Base-by-base conservation (phyloP, 2,797 vertebrate species). In the Dallia pectoralis region DNA sequence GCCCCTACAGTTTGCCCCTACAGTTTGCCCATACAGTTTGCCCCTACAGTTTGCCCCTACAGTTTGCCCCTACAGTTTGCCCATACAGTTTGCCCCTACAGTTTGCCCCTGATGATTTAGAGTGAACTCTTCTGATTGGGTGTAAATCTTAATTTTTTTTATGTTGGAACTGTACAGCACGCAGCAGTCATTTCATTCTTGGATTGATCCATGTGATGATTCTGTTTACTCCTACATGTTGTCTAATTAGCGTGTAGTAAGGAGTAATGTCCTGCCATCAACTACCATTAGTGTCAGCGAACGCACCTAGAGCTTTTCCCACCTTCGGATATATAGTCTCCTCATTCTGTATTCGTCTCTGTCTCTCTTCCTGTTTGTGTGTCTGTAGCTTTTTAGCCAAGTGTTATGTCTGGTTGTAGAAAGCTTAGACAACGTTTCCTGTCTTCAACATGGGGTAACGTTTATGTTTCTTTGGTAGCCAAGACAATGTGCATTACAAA, bases 241-340 rank as follows among this genome's bases (percentile, higher is more conserved):
- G 78, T 79, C 49, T 80, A 69, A 74, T 75, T 77, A 74, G 74
- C 44, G 64, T 80, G 76, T 82, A 74, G 74, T 77, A 84, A 76
- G 75, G 71, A 70, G 65, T 77, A 71, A 74, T 73, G 73, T 79
- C 64, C 73, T 69, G 67, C 76, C 77, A 75, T 82, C 81, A 75
- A 80, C 74, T 64, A 73, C 70, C 77, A 74, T 71, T 74, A 78
- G 62, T 15, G 29, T 36, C 30, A 71, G 22, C 44, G 9, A 25
- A 47, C 62, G 22, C 40, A 63, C 7, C 63, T 66, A 18, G 14
- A 32, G 22, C 12, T n/a, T 51, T 16, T 27, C 48, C 47, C 19
- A 12, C 56, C 40, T 9, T 47, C 32, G 51, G 68, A 67, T 33
- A 47, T 2, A n/a, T 40, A 66, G 48, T 53, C 44, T 51, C 48